These are phyloP conservation scores for Cygnus atratus DNA, from an alignment of 2,113 vertebrate species.

Conservation along the genomic window DNA sequence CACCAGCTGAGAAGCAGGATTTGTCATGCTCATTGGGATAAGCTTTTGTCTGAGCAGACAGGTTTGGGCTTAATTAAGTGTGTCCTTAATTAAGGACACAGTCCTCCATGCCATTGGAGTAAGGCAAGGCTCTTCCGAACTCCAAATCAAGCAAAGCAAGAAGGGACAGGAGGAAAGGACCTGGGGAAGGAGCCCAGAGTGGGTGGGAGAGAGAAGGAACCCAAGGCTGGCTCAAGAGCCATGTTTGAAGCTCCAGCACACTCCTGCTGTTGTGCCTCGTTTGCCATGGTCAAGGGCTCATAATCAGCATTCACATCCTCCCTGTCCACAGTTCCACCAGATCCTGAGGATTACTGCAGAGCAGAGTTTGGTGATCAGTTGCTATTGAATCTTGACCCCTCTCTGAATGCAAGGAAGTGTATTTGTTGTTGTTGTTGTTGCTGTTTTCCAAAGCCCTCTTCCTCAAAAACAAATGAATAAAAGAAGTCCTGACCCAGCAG, in stretches of 20 bases:
- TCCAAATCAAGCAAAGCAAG: neutral
- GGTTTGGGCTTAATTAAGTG: neutral
- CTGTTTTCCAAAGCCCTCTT: neutral
- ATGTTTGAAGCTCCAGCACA: neutral
- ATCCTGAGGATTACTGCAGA: neutral
- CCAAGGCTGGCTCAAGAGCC: neutral
- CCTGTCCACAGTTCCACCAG: neutral
- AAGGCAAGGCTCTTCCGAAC: neutral
- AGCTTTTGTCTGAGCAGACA: neutral
- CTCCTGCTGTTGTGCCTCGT: neutral
- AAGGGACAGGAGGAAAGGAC: neutral
- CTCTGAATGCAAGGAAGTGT: neutral
- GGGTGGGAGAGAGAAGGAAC: neutral
- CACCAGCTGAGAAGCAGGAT: neutral
- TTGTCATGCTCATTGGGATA: neutral
- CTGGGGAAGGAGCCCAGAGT: neutral
- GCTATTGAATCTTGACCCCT: neutral
- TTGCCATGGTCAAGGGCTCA: neutral
- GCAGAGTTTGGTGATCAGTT: neutral
- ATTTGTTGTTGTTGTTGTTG: too few relatives aligned
- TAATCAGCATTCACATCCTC: neutral
- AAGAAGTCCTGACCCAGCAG: neutral
- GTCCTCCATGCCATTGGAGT: neutral
- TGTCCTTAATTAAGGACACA: neutral
- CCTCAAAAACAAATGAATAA: neutral